Evolutionary conservation across 2,797 vertebrate species (phyloP).

Genomic region (Chelon auratus): DNA sequence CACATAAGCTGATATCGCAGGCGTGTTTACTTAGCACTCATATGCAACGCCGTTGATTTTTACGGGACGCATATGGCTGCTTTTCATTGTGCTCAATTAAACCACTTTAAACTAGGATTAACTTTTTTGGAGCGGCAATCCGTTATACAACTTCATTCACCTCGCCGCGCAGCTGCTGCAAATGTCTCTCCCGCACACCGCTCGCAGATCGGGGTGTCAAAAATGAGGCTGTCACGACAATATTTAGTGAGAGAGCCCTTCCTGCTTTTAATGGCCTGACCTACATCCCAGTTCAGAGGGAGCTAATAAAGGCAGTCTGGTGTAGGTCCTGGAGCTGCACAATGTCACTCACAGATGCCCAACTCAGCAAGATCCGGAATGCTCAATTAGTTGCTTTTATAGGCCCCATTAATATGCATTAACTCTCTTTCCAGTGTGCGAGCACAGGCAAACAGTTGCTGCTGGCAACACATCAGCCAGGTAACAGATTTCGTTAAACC

Average conservation of each 20-base stretch:
- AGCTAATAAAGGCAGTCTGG: slow-evolving; percentile 93
- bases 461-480: slow-evolving; percentile 54
- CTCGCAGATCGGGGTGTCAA: slow-evolving; percentile 72
- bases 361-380: slow-evolving; percentile 97
- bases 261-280: slow-evolving; percentile 95
- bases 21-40: slow-evolving; percentile 75
- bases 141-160: slow-evolving; percentile 53
- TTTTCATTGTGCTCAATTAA: slow-evolving; percentile 81
- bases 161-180: slow-evolving; percentile 41
- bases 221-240: slow-evolving; percentile 75
- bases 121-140: slow-evolving; percentile 67
- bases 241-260: slow-evolving; percentile 85
- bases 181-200: slow-evolving; percentile 46
- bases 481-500: slow-evolving; percentile 38
- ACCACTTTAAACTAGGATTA: slow-evolving; percentile 79
- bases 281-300: slow-evolving; percentile 97
- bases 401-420: slow-evolving; percentile 87
- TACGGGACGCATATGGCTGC: slow-evolving; percentile 77
- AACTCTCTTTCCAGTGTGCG: slow-evolving; percentile 78
- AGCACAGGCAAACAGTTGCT: slow-evolving; percentile 69
- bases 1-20: slow-evolving; percentile 61
- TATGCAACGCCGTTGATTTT: slow-evolving; percentile 77
- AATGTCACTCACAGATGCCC: slow-evolving; percentile 98
- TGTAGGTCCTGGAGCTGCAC: slow-evolving; percentile 95
- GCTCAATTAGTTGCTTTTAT: slow-evolving; percentile 96